Conservation (phyloP, 2,113 vertebrate genomes). For the Cryptomyrus ogoouensis region DNA sequence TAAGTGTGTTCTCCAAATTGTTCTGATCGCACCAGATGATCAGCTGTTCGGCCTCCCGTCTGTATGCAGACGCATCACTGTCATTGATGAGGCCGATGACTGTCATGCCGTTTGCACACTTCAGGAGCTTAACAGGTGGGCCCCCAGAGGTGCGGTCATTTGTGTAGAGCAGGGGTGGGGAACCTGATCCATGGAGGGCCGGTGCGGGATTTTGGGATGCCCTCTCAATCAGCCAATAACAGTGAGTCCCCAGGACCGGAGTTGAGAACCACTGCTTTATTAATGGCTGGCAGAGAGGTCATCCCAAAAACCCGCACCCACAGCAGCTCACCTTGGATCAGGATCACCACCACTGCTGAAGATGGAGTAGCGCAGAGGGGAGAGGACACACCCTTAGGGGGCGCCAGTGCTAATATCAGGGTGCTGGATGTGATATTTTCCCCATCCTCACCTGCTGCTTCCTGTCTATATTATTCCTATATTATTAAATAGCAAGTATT, state of each 20-base stretch:
- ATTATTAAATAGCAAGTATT: background rate
- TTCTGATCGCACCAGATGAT: background rate
- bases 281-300: too few relatives aligned
- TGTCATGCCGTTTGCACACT: background rate
- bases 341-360: too few relatives aligned
- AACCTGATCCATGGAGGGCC: too few relatives aligned
- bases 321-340: too few relatives aligned
- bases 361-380: background rate
- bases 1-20: background rate
- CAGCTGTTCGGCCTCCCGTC: background rate
- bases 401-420: background rate
- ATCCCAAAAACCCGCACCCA: too few relatives aligned
- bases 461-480: background rate
- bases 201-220: too few relatives aligned
- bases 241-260: too few relatives aligned
- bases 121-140: background rate
- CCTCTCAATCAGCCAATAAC: too few relatives aligned
- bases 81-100: background rate
- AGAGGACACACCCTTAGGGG: background rate
- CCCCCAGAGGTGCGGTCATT: background rate
- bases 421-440: background rate
- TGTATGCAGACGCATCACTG: background rate
- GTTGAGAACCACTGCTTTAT: too few relatives aligned
- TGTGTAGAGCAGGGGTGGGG: too few relatives aligned
- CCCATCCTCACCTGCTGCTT: background rate